Evolutionary conservation across 2,113 vertebrate species (phyloP).

Genomic region (Limnothrissa miodon): DNA sequence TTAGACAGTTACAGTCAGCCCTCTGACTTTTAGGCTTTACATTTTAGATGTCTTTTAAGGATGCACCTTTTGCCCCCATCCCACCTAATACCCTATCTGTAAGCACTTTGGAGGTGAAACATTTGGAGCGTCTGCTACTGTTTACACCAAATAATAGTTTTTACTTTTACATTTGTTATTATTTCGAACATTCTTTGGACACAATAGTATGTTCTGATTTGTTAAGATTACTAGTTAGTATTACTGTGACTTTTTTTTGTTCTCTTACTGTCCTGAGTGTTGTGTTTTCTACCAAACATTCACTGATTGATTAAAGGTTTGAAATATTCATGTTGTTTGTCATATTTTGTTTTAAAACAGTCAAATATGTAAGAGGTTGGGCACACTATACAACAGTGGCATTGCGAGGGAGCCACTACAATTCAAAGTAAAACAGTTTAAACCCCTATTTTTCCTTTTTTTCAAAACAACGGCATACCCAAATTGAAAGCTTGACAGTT

Average conservation of each 20-base stretch:
- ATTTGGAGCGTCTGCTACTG: slow-evolving; percentile 22
- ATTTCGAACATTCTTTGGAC: not conserved
- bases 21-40: not conserved
- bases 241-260: not conserved
- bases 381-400: not conserved
- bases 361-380: not conserved
- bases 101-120: slow-evolving; percentile 20
- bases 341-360: not conserved
- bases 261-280: not conserved
- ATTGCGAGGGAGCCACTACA: not conserved
- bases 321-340: slow-evolving; percentile 22
- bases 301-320: slow-evolving; percentile 39
- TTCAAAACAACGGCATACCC: too few species aligned
- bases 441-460: too few species aligned
- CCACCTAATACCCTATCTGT: not conserved
- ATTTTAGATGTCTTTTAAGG: not conserved
- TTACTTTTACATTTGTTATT: slow-evolving; percentile 24
- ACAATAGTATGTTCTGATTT: not conserved
- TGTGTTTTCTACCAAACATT: slow-evolving; percentile 39
- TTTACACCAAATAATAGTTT: slow-evolving; percentile 35
- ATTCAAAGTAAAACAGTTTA: not conserved
- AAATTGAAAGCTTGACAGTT: too few species aligned
- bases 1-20: not conserved
- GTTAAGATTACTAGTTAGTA: slow-evolving; percentile 2
- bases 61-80: not conserved